Base-by-base conservation (phyloP, 2,888 invertebrate species). In the Coecobrya sp. region DNA sequence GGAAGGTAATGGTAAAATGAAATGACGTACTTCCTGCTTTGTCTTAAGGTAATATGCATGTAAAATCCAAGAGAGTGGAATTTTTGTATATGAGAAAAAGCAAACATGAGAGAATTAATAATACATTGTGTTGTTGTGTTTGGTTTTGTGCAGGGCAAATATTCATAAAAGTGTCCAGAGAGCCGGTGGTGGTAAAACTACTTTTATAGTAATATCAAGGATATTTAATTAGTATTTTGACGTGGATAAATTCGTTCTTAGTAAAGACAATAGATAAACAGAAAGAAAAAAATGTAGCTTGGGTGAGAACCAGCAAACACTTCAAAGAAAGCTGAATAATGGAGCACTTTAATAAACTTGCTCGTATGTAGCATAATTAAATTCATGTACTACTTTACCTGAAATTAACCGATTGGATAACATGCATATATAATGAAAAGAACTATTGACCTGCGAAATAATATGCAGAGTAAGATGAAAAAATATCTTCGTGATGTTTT, bases 21-120 rank as follows among this genome's bases (percentile, higher is more conserved):
- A 79, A 79, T 79, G 79, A 79, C 79, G 79, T 52, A 79, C 79
- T 79, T 79, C 79, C 79, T 79, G 27, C 30, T 42, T 42, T 19
- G 19, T 73, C 11, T n/a, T 36, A 8, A 8, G 42, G 42, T 25
- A 19, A 19, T 19, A 55, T 68, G 16, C 8, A 30, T 68, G 65
- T 16, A 73, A 3, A 25, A 25, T 1, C 7, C 25, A 65, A n/a
- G n/a, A n/a, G 3, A 27, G 1, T 2, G 19, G 55, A n/a, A 19
- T 55, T 55, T 49, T 49, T 4, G 19, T 55, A 55, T 3, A 49
- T 49, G 49, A 10, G 49, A 49, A 49, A 49, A 49, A 49, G 49
- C 1, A 49, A 49, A 49, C 10, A 49, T 10, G 49, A 10, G 49
- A 49, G 16, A 49, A 49, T 36, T 36, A 36, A 36, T 36, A 49